Evolutionary conservation across 2,797 vertebrate genomes (phyloP).

Genomic region (Gymnoscopelus microlampas): DNA sequence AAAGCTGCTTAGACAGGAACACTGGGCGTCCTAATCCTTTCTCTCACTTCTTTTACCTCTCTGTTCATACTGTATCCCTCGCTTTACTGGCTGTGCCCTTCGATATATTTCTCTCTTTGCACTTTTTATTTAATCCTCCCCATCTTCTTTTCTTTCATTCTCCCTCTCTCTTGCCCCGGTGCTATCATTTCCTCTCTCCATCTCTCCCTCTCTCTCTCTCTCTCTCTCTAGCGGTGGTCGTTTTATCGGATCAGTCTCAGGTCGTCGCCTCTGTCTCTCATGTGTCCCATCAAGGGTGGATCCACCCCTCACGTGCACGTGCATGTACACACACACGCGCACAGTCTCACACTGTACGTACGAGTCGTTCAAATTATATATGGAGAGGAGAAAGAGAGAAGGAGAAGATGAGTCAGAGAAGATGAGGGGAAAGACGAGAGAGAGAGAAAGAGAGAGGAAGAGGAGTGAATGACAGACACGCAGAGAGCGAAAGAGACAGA

Average conservation of each 20-base stretch:
- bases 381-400: constrained; percentile 13
- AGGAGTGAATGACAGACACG: constrained; percentile 14
- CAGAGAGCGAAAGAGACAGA: background rate
- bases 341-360: background rate
- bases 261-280: constrained; percentile 81
- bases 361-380: background rate
- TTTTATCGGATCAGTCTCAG: constrained; percentile 86
- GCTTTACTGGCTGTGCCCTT: constrained; percentile 17
- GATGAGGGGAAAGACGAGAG: constrained; percentile 20
- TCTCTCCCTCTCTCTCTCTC: constrained; percentile 54
- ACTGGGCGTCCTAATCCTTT: constrained; percentile 20
- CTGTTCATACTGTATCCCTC: constrained; percentile 13
- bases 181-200: constrained; percentile 30
- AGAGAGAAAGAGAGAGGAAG: background rate
- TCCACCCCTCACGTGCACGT: constrained; percentile 47
- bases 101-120: constrained; percentile 51
- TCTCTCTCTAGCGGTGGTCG: constrained; percentile 68
- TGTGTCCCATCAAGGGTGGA: constrained; percentile 79
- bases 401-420: constrained; percentile 9
- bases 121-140: constrained; percentile 22
- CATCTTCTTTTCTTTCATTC: constrained; percentile 40
- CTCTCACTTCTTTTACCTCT: constrained; percentile 32
- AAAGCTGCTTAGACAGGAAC: constrained; percentile 20
- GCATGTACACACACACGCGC: constrained; percentile 12
- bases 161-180: background rate